Evolutionary conservation across 1,140 invertebrate genomes (phyloP).

Genomic region (Pseudomyrmex sp.): DNA sequence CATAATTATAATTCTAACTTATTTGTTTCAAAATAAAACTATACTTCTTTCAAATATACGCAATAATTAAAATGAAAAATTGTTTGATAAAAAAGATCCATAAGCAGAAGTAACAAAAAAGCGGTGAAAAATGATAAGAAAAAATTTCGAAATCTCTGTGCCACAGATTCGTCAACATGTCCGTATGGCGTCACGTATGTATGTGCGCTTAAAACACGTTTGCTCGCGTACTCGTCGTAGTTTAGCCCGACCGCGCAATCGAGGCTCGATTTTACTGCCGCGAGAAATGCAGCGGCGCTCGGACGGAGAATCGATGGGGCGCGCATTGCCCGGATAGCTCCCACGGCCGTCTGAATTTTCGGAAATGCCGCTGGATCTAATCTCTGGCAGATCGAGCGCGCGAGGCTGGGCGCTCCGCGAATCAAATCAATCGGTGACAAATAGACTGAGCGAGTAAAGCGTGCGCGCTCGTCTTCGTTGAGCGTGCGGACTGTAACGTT

Average conservation of each 20-base stretch:
- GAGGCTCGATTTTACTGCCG: conserved; percentile 70
- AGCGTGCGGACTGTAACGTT: conserved; percentile 1
- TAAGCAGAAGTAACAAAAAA: no score
- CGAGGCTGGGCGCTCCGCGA: conserved; percentile 46
- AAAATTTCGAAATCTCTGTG: not conserved
- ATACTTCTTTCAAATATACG: no score
- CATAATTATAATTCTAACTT: no score
- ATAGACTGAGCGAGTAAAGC: conserved; percentile 34
- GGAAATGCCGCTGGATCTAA: conserved; percentile 68
- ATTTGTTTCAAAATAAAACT: no score
- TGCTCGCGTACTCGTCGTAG: conserved; percentile 70
- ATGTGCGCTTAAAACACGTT: conserved; percentile 72
- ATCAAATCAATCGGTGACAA: conserved; percentile 58
- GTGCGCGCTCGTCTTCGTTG: conserved; percentile 27
- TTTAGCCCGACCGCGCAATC: conserved; percentile 71
- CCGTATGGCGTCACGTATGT: conserved; percentile 67
- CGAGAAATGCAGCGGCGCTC: conserved; percentile 65
- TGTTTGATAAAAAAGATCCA: no score
- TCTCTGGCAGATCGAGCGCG: conserved; percentile 69
- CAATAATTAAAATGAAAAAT: no score
- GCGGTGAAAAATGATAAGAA: no score
- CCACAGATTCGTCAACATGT: not conserved
- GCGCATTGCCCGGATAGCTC: conserved; percentile 63
- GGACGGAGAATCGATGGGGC: conserved; percentile 41
- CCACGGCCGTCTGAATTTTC: conserved; percentile 66